phyloP scores from a whole-genome alignment of 2,888 invertebrate species.

The Galerucella nymphaeae region DNA sequence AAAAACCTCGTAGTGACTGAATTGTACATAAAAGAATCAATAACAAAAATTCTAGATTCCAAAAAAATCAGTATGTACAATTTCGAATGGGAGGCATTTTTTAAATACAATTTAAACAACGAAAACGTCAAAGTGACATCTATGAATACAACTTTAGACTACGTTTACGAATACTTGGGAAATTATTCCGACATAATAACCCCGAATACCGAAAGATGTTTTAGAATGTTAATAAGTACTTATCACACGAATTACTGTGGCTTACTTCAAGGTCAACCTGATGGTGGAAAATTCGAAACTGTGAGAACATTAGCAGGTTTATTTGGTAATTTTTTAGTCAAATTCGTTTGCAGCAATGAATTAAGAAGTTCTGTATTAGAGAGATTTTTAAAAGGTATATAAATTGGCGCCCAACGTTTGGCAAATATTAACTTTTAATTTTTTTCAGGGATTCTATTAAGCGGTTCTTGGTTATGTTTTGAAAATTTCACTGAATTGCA shows the following conservation, averaged over 20 bases:
- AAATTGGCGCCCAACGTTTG: neutral
- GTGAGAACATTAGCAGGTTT: constrained; percentile 90
- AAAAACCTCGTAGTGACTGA: constrained; percentile 44
- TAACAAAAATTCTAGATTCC: constrained; percentile 72
- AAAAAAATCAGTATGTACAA: constrained; percentile 69
- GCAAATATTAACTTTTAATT: neutral
- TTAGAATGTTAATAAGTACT: constrained; percentile 82
- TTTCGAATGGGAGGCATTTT: constrained; percentile 84
- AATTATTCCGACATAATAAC: constrained; percentile 78
- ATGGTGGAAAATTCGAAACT: constrained; percentile 89
- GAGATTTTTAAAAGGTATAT: constrained; percentile 78
- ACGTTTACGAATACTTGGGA: constrained; percentile 86
- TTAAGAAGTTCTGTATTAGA: constrained; percentile 66
- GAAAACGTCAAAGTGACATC: constrained; percentile 74
- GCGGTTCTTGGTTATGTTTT: constrained; percentile 87
- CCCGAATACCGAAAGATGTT: constrained; percentile 79
- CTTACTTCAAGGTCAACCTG: constrained; percentile 81
- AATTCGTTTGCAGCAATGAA: constrained; percentile 86
- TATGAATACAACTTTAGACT: constrained; percentile 78
- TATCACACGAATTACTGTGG: constrained; percentile 83
- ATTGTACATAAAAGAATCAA: constrained; percentile 76
- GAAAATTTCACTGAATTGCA: constrained; percentile 86
- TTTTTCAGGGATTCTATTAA: constrained; percentile 64
- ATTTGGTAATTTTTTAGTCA: constrained; percentile 70
- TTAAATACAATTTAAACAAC: constrained; percentile 78